Percentiles rank a stretch among this genome's conserved stretches.
phyloP scores from a whole-genome alignment of 1,140 invertebrate genomes.

The Eciton burchellii region DNA sequence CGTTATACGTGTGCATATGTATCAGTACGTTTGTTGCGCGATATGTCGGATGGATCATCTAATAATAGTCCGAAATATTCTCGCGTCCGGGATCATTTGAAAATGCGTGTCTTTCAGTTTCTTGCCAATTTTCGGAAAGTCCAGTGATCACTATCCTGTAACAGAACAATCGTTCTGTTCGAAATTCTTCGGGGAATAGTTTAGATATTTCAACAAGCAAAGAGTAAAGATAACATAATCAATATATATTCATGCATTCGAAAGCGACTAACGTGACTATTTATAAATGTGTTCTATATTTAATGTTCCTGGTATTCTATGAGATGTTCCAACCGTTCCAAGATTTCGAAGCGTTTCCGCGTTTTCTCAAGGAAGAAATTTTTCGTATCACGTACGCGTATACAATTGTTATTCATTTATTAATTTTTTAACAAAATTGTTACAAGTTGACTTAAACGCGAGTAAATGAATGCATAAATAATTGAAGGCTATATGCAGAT shows the following conservation, averaged over 20 bases:
- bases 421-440: background rate
- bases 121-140: conserved; percentile 69
- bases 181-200: conserved; percentile 4
- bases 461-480: conserved; percentile 21
- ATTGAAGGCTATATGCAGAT: background rate
- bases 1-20: conserved; percentile 31
- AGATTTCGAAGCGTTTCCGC: conserved; percentile 31
- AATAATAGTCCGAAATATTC: conserved; percentile 75
- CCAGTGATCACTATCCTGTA: background rate
- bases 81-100: conserved; percentile 66
- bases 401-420: background rate
- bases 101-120: conserved; percentile 67
- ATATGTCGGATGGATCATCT: conserved; percentile 71
- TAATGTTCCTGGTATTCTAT: conserved; percentile 54
- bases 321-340: conserved; percentile 16
- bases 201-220: background rate
- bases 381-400: background rate
- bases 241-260: background rate
- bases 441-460: background rate
- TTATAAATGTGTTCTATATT: conserved; percentile 70
- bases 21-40: conserved; percentile 35
- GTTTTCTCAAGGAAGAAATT: background rate
- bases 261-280: conserved; percentile 53
- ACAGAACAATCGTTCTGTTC: conserved; percentile 5
- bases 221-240: background rate